phyloP scores from a whole-genome alignment of 2,888 invertebrate species.

The Drosophila eohydei region DNA sequence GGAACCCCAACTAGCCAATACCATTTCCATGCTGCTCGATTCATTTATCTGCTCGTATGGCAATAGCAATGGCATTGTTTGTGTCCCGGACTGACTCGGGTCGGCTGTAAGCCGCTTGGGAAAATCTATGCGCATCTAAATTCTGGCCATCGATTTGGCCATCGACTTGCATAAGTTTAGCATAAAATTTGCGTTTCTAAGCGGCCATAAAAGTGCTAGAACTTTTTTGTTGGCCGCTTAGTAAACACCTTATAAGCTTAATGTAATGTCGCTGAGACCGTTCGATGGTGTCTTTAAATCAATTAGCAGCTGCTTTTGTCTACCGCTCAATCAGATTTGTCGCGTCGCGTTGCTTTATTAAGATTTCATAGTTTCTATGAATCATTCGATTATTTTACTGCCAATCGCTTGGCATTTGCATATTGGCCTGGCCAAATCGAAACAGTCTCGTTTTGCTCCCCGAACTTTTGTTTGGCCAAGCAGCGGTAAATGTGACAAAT shows the following conservation, averaged over 20 bases:
- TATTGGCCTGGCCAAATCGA: conserved; percentile 19
- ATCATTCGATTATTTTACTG: conserved; percentile 23
- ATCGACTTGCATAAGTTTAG: conserved; percentile 61
- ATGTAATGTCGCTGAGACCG: conserved; percentile 59
- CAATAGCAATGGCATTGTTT: conserved; percentile 13
- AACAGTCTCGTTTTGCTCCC: conserved; percentile 2
- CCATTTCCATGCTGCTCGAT: conserved; percentile 2
- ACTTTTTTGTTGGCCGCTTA: conserved; percentile 25
- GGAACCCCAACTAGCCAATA: not conserved
- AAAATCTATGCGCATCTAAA: conserved; percentile 61
- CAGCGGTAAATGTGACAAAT: conserved; percentile 39
- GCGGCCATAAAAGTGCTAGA: conserved; percentile 57
- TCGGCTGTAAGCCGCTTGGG: conserved; percentile 48
- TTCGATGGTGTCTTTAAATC: conserved; percentile 70
- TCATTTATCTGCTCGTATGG: conserved; percentile 26
- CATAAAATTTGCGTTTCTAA: conserved; percentile 63
- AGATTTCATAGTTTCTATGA: conserved; percentile 32
- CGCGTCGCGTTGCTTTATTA: conserved; percentile 15
- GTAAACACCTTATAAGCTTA: conserved; percentile 79
- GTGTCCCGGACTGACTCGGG: not conserved
- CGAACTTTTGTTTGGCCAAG: conserved; percentile 15
- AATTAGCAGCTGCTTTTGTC: conserved; percentile 55
- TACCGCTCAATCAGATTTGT: conserved; percentile 44
- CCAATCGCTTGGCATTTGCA: conserved; percentile 13
- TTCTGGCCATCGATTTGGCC: conserved; percentile 57